A percentile compares a stretch with the other conserved stretches of the same genome.
Evolutionary conservation across 2,888 invertebrate species (phyloP).

Genomic region (Andrena marginata): DNA sequence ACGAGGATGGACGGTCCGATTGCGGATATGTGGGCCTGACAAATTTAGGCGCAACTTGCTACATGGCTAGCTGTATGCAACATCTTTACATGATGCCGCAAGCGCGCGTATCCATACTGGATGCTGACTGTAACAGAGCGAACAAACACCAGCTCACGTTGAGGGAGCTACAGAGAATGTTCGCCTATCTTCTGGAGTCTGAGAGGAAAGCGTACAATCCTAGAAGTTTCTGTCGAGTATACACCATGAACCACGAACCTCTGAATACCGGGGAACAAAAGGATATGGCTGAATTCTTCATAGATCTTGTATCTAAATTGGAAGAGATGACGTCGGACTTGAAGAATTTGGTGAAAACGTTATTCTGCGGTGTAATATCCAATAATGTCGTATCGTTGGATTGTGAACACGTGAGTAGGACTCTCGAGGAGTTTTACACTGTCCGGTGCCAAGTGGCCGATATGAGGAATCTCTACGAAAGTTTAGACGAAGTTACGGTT

Average conservation of each 20-base stretch:
- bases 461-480: constrained; percentile 97
- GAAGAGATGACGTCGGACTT: constrained; percentile 98
- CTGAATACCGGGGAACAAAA: constrained; percentile 98
- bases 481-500: constrained; percentile 98
- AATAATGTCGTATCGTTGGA: constrained; percentile 98
- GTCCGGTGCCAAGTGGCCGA: constrained; percentile 98
- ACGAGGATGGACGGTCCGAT: constrained; percentile 96
- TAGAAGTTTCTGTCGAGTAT: constrained; percentile 97
- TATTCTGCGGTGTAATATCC: constrained; percentile 97
- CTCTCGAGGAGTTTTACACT: constrained; percentile 98
- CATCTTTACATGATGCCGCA: constrained; percentile 99
- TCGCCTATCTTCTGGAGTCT: constrained; percentile 96
- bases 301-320: constrained; percentile 97
- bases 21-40: constrained; percentile 98
- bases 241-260: constrained; percentile 98
- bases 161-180: constrained; percentile 96
- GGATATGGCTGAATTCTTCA: constrained; percentile 99
- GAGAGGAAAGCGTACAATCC: constrained; percentile 98
- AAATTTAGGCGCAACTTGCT: constrained; percentile 98
- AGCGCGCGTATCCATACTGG: constrained; percentile 93
- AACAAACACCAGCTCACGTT: constrained; percentile 94
- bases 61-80: constrained; percentile 99
- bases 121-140: constrained; percentile 90
- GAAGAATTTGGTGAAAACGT: constrained; percentile 94
- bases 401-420: constrained; percentile 97